Percentiles rank a stretch among this genome's conserved stretches.
Evolutionary conservation across 2,113 vertebrate species (phyloP).

Genomic region (Myotis brandtii): DNA sequence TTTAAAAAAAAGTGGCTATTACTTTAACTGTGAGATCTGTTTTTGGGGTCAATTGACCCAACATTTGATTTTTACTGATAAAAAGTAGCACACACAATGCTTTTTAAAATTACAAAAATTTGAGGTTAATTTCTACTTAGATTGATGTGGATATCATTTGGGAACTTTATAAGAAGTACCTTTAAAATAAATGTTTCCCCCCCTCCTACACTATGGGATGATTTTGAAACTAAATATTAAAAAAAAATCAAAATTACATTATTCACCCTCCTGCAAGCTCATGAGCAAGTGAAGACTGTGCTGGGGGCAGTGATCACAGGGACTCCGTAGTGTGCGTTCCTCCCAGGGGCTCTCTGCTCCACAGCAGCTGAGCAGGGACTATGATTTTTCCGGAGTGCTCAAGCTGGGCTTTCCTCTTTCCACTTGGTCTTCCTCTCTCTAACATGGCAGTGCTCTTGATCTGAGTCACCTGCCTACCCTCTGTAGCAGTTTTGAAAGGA

Average conservation of each 20-base stretch:
- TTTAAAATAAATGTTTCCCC: not conserved
- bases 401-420: not conserved
- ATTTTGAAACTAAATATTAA: not conserved
- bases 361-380: rapidly evolving
- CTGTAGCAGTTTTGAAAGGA: not conserved
- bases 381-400: not conserved
- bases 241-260: not conserved
- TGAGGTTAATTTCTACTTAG: not conserved
- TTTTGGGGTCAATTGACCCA: not conserved
- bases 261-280: not conserved
- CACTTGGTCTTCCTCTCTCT: not conserved
- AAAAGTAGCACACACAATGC: not conserved
- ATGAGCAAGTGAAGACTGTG: not conserved
- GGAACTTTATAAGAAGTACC: not conserved
- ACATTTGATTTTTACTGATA: not conserved
- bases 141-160: not conserved
- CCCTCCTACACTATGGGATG: not conserved
- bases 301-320: not conserved
- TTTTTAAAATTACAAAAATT: not conserved
- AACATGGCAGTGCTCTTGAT: not conserved
- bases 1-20: not conserved
- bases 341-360: not conserved
- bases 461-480: not conserved
- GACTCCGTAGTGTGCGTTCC: rapidly evolving
- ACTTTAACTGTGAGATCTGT: not conserved